A percentile compares a stretch with the other conserved stretches of the same genome.
Conservation (phyloP, 2,113 vertebrate genomes). For the Albula glossodonta region DNA sequence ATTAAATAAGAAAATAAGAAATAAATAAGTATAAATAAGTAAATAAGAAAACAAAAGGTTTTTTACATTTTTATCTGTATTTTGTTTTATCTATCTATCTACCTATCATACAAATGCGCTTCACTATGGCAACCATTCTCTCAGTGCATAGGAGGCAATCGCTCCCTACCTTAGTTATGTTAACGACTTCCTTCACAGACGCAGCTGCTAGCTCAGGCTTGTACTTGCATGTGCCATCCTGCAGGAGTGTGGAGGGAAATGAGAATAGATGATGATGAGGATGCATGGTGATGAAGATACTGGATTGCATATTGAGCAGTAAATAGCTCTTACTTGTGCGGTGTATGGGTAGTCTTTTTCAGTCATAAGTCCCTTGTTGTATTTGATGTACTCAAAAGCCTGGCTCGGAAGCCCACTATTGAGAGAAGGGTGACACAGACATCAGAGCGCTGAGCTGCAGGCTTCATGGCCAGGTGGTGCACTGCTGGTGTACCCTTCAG, state of each 20-base stretch:
- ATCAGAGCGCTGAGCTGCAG: no score
- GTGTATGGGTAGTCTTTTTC: constrained; percentile 81
- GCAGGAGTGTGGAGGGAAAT: constrained; percentile 27
- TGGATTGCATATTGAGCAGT: no score
- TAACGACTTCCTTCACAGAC: constrained; percentile 81
- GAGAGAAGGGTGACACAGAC: neutral
- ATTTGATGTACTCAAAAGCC: constrained; percentile 89
- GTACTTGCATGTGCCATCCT: constrained; percentile 77
- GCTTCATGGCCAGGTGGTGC: no score
- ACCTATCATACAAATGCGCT: constrained; percentile 30
- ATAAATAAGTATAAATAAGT: no score
- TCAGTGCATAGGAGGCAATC: no score
- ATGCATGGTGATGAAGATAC: no score
- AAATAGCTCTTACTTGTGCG: constrained; percentile 61
- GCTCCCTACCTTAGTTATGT: constrained; percentile 76
- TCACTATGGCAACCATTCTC: no score
- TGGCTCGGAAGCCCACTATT: constrained; percentile 89
- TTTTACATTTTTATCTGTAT: no score
- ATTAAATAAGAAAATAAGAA: no score
- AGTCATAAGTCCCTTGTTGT: constrained; percentile 84
- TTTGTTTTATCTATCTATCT: no score
- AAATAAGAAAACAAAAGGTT: no score
- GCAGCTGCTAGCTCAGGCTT: constrained; percentile 71
- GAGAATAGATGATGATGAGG: neutral
- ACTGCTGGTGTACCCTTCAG: no score